Evolutionary conservation across 2,888 invertebrate genomes (phyloP).

Genomic region (Empis livida): DNA sequence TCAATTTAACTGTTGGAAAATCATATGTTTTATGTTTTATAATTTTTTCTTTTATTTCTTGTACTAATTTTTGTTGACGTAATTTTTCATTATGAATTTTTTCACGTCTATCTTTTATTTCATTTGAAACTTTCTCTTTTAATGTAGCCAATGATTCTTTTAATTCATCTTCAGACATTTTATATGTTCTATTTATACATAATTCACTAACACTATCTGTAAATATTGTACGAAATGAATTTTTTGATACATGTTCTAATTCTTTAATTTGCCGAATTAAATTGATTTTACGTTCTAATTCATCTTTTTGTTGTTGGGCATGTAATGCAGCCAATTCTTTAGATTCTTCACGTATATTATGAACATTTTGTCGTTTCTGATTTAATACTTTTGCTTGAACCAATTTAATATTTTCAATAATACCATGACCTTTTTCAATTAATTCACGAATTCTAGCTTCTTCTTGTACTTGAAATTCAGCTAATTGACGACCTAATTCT

Average conservation of each 20-base stretch:
- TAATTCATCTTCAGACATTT: conserved; percentile 5
- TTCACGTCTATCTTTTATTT: conserved; percentile 1
- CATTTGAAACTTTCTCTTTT: neutral
- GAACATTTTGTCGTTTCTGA: conserved; percentile 1
- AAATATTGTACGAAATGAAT: neutral
- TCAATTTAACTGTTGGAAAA: neutral
- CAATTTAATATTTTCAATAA: neutral
- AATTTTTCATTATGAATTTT: conserved; percentile 6
- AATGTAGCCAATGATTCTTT: conserved; percentile 3
- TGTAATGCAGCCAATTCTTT: neutral
- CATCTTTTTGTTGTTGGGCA: conserved; percentile 2
- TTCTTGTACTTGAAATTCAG: conserved; percentile 39
- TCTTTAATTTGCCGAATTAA: conserved; percentile 10
- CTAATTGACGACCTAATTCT: conserved; percentile 38
- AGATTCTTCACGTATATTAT: conserved; percentile 5
- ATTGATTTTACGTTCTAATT: conserved; percentile 7
- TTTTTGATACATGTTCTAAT: conserved; percentile 6
- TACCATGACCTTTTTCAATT: conserved; percentile 1
- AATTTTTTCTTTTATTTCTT: neutral
- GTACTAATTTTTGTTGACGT: conserved; percentile 4
- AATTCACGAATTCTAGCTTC: conserved; percentile 14
- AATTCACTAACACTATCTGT: neutral
- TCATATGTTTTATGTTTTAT: neutral
- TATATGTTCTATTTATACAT: neutral
- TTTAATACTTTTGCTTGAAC: conserved; percentile 3